Base-by-base conservation (phyloP, 2,113 vertebrate genomes). In the Heliornis fulica region DNA sequence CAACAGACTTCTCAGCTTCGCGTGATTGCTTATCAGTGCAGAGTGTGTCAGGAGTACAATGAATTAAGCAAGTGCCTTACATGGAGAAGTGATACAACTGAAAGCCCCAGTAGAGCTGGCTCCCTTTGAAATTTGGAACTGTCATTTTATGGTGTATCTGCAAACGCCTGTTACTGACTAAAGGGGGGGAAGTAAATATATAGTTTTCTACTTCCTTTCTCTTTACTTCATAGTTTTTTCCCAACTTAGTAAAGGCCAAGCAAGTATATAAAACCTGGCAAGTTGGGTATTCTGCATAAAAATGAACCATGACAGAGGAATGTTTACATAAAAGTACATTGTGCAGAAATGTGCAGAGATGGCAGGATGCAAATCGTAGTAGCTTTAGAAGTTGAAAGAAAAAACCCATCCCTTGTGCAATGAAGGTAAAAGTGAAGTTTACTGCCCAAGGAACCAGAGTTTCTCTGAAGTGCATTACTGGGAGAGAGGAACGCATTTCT, bases 341-440 rank as follows among this genome's bases (percentile, higher is more conserved):
- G 32, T 65, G 9, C 18, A 38, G 41, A 83, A 78, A 10, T 0
- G 0, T n/a, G 10, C 9, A 18, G 13, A 25, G 6, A 7, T 13
- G 45, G 53, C 25, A 61, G 13, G 45, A 43, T 48, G 8, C 14
- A 40, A 41, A 72, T 15, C 72, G 15, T 9, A 18, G 11, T 18
- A 5, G 32, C n/a, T 32, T 7, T 56, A 48, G 54, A 70, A n/a
- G 26, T 7, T 56, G 28, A 48, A 69, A 40, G 11, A 54, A 6
- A 65, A 48, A 5, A 63, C 31, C 5, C 1, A 15, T 23, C 8
- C 2, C 2, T 4, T 3, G 1, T 74, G 10, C 18, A 53, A 14
- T 40, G 45, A 91, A 65, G 29, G 22, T 8, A 40, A 53, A 89
- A 81, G 21, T 40, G 11, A 78, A 75, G 8, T 21, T 75, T 41